Percentiles rank a stretch among this genome's conserved stretches.
Conservation (phyloP, 2,888 invertebrate genomes). For the Schizaphis graminum region DNA sequence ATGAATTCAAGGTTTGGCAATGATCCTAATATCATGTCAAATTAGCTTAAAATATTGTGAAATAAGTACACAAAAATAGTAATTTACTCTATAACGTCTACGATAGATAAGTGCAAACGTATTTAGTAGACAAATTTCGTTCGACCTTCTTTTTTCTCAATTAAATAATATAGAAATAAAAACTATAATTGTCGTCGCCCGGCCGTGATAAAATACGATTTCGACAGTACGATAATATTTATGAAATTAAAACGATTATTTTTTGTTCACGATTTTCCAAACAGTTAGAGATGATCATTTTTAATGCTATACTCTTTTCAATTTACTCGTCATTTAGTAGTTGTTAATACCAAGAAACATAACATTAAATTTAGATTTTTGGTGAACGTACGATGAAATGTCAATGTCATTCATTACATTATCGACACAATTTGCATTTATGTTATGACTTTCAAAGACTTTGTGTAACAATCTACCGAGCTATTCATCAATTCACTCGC, state of each 20-base stretch:
- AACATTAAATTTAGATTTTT: constrained; percentile 14
- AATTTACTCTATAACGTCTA: not conserved
- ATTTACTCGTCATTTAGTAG: not conserved
- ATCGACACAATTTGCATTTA: constrained; percentile 19
- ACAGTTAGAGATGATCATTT: not conserved
- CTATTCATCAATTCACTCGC: constrained; percentile 18
- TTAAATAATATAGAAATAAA: not conserved
- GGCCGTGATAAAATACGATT: constrained; percentile 27
- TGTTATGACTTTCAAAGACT: not conserved
- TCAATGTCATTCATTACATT: not conserved
- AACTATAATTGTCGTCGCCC: not conserved
- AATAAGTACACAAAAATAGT: not conserved
- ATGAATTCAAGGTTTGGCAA: constrained; percentile 30
- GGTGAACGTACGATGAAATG: not conserved
- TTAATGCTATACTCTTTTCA: constrained; percentile 9
- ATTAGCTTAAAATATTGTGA: constrained; percentile 3
- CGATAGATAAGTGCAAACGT: not conserved
- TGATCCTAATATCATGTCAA: not conserved
- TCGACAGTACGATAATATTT: constrained; percentile 4
- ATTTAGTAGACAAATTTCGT: not conserved
- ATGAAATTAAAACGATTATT: constrained; percentile 29
- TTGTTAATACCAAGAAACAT: not conserved
- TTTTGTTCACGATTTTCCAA: constrained; percentile 47
- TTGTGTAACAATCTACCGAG: not conserved
- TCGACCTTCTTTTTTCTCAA: not conserved